These are phyloP conservation scores for Hyperoplus immaculatus DNA, from an alignment of 2,797 vertebrate species.

Conservation along the genomic window DNA sequence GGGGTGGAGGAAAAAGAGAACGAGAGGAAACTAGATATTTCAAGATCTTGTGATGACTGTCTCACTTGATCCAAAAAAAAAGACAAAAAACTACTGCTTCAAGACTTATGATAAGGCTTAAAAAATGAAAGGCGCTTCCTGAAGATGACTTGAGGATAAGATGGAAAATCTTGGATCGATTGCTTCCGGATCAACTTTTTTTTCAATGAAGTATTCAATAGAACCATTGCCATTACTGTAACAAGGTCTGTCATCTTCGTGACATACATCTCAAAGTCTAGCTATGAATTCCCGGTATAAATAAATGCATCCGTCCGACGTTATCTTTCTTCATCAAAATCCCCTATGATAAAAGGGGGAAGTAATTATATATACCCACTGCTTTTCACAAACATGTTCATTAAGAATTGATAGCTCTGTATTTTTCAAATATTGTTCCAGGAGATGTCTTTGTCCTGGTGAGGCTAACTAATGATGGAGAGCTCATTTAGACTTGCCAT, in stretches of 20 bases:
- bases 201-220: slow-evolving; percentile 36
- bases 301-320: slow-evolving; percentile 42
- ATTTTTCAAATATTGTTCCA: slow-evolving; percentile 57
- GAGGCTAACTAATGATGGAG: slow-evolving; percentile 78
- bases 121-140: slow-evolving; percentile 36
- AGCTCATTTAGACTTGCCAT: slow-evolving; percentile 78
- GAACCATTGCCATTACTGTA: neutral
- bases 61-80: slow-evolving; percentile 66
- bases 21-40: slow-evolving; percentile 74
- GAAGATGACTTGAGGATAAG: neutral
- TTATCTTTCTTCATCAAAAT: slow-evolving; percentile 48
- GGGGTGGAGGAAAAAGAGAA: slow-evolving; percentile 49
- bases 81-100: slow-evolving; percentile 33
- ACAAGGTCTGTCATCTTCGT: neutral
- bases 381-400: slow-evolving; percentile 76
- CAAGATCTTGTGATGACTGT: slow-evolving; percentile 80
- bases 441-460: slow-evolving; percentile 72
- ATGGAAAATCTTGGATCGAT: neutral
- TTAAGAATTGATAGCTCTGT: slow-evolving; percentile 69
- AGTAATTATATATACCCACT: slow-evolving; percentile 45
- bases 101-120: slow-evolving; percentile 63
- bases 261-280: slow-evolving; percentile 24
- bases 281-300: slow-evolving; percentile 22
- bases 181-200: slow-evolving; percentile 27
- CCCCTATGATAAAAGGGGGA: slow-evolving; percentile 47